Evolutionary conservation across 2,797 vertebrate genomes (phyloP), one percentile per base, ranked within the genome.

Genomic region (Oreonectes daqikongensis): DNA sequence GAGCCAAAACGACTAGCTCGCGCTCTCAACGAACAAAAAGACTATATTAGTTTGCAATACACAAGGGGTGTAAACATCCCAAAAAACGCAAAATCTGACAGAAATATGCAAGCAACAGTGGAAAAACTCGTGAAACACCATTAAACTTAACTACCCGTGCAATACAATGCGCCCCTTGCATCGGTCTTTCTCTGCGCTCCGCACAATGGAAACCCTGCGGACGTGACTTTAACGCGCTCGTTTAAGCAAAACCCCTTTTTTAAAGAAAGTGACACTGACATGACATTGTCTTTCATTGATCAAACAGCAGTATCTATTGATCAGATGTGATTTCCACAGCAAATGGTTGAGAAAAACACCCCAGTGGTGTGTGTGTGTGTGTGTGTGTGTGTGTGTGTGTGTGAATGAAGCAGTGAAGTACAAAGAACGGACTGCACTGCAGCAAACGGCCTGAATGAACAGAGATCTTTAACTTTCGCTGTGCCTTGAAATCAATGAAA

Each of bases 401-500:
- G 78, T 70, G 18, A 24, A 86, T 86, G 86, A 90, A 57, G 91
- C 91, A 91, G 89, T 84, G n/a, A 79, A 15, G 85, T 84, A 82
- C 84, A 92, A 91, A 90, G 88, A 85, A 89, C 55, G 14, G 76
- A 79, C 74, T 83, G 85, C 89, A 85, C 75, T 85, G 90, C 89
- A 90, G 89, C 83, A 72, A 61, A 68, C 52, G 32, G 5, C 4
- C 28, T 12, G 18, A 24, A 59, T 12, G 35, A 24, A 40, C 10
- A 7, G 20, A 28, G 5, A 5, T 18, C 35, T 55, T 18, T 2
- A 73, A 52, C 71, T 55, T n/a, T 40, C 9, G 76, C 38, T 72
- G 81, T 69, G 28, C 55, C 70, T 76, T 53, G 20, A 32, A 72
- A 26, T 46, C 40, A 53, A 17, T 22, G n/a, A 48, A 74, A 59